Evolutionary conservation across 2,113 vertebrate genomes (phyloP).

Genomic region (crab-eating macaque (Macaca fascicularis)): DNA sequence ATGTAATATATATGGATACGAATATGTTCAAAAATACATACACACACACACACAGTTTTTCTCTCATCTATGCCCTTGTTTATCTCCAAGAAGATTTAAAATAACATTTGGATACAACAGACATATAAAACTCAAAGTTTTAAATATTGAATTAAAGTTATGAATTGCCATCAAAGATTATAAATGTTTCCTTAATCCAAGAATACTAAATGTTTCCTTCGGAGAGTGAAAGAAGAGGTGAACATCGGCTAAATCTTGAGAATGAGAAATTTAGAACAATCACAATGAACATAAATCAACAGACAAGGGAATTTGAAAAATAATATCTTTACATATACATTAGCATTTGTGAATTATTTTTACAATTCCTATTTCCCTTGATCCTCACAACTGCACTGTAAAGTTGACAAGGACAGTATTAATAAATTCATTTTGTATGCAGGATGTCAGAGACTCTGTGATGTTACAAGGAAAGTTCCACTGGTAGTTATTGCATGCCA

Average conservation of each 20-base stretch:
- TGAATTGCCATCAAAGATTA: not conserved
- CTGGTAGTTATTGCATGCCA: not conserved
- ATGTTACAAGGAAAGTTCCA: not conserved
- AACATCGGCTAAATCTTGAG: not conserved
- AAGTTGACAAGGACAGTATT: not conserved
- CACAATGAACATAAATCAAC: not conserved
- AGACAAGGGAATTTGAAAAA: not conserved
- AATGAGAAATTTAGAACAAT: not conserved
- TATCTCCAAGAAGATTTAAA: not conserved
- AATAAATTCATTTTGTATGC: not conserved
- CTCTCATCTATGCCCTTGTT: not conserved
- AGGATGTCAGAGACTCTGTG: not conserved
- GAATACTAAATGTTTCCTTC: not conserved
- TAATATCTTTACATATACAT: not conserved
- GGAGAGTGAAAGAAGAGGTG: not conserved
- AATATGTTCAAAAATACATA: not conserved
- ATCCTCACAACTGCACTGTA: not conserved
- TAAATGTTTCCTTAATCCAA: not conserved
- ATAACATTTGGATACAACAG: not conserved
- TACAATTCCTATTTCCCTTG: not conserved
- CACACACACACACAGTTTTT: not conserved
- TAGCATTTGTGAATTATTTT: not conserved
- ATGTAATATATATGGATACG: not conserved
- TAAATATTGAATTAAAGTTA: not conserved
- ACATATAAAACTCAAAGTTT: not conserved